Evolutionary conservation across 2,888 invertebrate genomes (phyloP), one percentile per base, ranked within the genome.

Genomic region (Sepioteuthis lessoniana): DNA sequence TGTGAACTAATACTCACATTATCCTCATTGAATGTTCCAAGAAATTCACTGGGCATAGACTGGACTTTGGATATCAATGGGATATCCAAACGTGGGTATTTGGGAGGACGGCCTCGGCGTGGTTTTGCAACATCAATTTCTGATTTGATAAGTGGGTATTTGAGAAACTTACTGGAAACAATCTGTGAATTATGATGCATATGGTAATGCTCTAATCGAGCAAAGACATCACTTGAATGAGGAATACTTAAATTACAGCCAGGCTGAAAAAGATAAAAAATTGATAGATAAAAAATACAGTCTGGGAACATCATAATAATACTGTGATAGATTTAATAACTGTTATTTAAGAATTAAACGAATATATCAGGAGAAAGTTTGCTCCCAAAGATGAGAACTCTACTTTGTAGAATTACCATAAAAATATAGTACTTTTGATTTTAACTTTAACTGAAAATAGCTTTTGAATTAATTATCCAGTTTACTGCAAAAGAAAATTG

Each of bases 41-140:
- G 38, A 47, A n/a, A 38, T 37, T 92, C 92, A 47, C n/a, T 5
- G 35, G 42, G 35, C 47, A 47, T 92, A 3, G 91, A 95, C 47
- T 96, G 96, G 21, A 97, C 96, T 94, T 97, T 97, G 2, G 97
- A 97, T 21, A 97, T 96, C n/a, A 95, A 94, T 2, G 97, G 97
- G 35, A 97, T 95, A 47, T 96, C 96, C 42, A 95, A 95, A 94
- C 96, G 96, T 3, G 97, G 98, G 97, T 99, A 99, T 97, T 99
- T 99, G 31, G 99, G 99, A n/a, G 99, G 99, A 95, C 99, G 98
- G 92, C 99, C 99, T 55, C 99, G 98, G 96, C 99, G 99, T 94
- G 99, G 98, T 76, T 95, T 96, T 37, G 98, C 95, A 98, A 98
- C 13, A 96, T 96, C 95, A 94, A 98, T 31, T 19, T 95, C 95